These are phyloP conservation scores for Limnephilus marmoratus DNA, from an alignment of 2,888 invertebrate species.

Conservation along the genomic window DNA sequence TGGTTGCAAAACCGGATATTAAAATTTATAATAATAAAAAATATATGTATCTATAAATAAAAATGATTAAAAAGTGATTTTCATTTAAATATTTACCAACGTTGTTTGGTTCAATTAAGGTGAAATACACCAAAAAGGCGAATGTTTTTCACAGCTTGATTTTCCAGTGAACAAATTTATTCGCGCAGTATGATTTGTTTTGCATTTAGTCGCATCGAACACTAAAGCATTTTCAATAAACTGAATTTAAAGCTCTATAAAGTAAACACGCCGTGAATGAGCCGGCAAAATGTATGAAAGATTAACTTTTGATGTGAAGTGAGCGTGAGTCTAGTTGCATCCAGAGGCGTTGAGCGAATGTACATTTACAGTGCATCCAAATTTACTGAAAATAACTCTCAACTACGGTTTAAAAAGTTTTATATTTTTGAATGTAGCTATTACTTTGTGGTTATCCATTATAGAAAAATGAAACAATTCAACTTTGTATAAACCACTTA, in stretches of 20 bases:
- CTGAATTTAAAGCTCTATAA: conserved; percentile 44
- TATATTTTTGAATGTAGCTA: no score
- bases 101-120: background rate
- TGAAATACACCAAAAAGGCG: background rate
- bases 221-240: conserved; percentile 26
- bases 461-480: no score
- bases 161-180: background rate
- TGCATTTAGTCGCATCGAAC: background rate
- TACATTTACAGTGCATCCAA: background rate
- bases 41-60: background rate
- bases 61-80: background rate
- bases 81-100: background rate
- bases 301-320: conserved; percentile 54
- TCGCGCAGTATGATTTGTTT: background rate
- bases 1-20: background rate
- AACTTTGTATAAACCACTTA: no score
- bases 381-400: background rate
- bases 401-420: background rate
- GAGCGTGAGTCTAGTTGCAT: background rate
- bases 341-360: background rate
- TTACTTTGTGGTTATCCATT: no score
- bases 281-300: conserved; percentile 51
- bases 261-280: conserved; percentile 46
- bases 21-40: no score
- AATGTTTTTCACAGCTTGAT: background rate